Conservation (phyloP, 2,113 vertebrate species). For the Ophiodon elongatus region DNA sequence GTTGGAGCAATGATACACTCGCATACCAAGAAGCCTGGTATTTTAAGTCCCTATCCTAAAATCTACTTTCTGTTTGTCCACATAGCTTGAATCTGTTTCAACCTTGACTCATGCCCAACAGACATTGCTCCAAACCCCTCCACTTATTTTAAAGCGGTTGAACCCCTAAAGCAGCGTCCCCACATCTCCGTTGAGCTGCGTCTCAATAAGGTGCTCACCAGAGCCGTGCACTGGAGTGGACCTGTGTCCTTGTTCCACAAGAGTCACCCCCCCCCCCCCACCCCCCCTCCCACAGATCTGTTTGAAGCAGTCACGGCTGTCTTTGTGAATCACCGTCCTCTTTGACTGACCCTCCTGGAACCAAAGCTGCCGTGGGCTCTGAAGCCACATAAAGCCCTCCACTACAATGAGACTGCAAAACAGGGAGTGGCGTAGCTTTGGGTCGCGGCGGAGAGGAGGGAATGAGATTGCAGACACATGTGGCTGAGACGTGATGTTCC, state of each 20-base stretch:
- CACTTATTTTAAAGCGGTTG: slow-evolving; percentile 3
- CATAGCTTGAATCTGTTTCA: slow-evolving; percentile 10
- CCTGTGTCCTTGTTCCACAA: not conserved
- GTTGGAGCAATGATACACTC: not conserved
- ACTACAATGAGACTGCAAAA: slow-evolving; percentile 11
- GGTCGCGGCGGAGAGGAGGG: too few species aligned
- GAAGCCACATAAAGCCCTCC: slow-evolving; percentile 3
- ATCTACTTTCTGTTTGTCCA: not conserved
- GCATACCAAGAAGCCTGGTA: not conserved
- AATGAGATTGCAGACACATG: not conserved
- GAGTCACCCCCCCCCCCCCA: too few species aligned
- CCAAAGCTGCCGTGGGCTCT: slow-evolving; percentile 1
- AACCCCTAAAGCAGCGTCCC: not conserved
- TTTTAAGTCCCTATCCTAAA: not conserved
- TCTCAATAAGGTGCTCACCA: not conserved
- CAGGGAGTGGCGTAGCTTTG: not conserved
- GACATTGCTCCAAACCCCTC: not conserved
- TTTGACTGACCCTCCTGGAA: not conserved
- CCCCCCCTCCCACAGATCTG: too few species aligned
- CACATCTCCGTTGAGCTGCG: not conserved
- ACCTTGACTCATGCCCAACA: not conserved
- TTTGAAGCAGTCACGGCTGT: not conserved
- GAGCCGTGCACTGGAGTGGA: not conserved
- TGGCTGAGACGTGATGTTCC: not conserved
- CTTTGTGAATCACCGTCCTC: slow-evolving; percentile 29